Evolutionary conservation across 2,888 invertebrate genomes (phyloP).

Genomic region (Netelia inedita): DNA sequence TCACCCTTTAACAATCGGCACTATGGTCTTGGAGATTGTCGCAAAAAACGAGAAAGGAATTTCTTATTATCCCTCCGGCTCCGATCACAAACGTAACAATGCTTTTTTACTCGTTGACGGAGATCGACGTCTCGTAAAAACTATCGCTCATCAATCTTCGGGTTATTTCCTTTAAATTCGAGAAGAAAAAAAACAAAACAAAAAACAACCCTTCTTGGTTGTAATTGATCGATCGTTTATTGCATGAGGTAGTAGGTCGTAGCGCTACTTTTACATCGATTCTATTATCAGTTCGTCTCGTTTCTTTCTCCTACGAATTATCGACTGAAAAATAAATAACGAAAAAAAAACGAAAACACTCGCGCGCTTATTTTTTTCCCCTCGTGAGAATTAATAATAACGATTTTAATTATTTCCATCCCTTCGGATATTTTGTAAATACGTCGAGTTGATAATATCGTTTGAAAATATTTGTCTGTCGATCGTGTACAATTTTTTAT

Average conservation of each 20-base stretch:
- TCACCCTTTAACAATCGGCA: slow-evolving; percentile 77
- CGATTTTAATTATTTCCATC: too few species aligned
- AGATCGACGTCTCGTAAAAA: slow-evolving; percentile 76
- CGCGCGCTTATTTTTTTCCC: too few species aligned
- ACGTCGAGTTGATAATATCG: too few species aligned
- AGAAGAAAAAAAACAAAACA: too few species aligned
- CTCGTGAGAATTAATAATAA: too few species aligned
- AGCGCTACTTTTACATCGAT: slow-evolving; percentile 25
- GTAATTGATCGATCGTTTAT: slow-evolving; percentile 7
- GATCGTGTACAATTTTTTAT: too few species aligned
- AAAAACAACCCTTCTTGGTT: background rate
- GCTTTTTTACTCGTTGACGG: slow-evolving; percentile 86
- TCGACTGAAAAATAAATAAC: background rate
- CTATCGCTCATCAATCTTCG: slow-evolving; percentile 78
- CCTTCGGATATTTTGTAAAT: too few species aligned
- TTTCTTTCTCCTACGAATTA: background rate
- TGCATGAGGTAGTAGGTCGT: slow-evolving; percentile 42
- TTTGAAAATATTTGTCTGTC: too few species aligned
- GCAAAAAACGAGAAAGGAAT: slow-evolving; percentile 76
- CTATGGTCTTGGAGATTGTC: slow-evolving; percentile 80
- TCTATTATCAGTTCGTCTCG: background rate
- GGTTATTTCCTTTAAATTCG: slow-evolving; percentile 45
- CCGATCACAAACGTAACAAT: slow-evolving; percentile 83
- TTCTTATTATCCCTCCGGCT: slow-evolving; percentile 80
- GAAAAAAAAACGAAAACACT: background rate